Conservation (phyloP, 2,797 vertebrate species). For the Pseudomugil gertrudae region DNA sequence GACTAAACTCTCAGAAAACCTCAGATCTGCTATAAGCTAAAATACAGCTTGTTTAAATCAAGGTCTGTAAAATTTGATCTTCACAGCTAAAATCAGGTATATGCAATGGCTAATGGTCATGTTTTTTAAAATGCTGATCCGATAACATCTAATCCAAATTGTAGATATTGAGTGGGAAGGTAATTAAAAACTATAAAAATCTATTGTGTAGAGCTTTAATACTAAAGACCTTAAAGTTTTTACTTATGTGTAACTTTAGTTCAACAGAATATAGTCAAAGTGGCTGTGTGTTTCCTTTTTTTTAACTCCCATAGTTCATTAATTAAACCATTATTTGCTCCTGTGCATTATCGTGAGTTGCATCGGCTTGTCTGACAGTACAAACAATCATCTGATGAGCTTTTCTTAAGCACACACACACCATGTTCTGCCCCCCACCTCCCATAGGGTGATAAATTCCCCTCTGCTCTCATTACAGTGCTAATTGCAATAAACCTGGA, state of each 20-base stretch:
- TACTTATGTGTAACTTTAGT: constrained; percentile 17
- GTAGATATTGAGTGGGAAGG: neutral
- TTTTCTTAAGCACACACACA: constrained; percentile 1
- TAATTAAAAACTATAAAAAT: neutral
- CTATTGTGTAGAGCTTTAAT: neutral
- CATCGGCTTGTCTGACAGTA: constrained; percentile 19
- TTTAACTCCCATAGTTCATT: constrained; percentile 60
- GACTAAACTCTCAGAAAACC: too few relatives aligned
- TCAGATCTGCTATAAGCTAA: too few relatives aligned
- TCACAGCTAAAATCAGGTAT: neutral
- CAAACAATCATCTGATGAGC: constrained; percentile 24
- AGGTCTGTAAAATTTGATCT: neutral
- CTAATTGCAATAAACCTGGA: constrained; percentile 61
- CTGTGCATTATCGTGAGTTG: constrained; percentile 18
- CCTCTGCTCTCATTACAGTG: constrained; percentile 59
- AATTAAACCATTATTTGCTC: constrained; percentile 30
- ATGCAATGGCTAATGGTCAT: too few relatives aligned
- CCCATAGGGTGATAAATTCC: constrained; percentile 40
- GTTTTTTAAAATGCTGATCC: too few relatives aligned
- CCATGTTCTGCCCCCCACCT: constrained; percentile 42
- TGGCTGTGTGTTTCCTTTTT: constrained; percentile 46
- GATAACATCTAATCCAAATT: neutral
- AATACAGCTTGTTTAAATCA: too few relatives aligned
- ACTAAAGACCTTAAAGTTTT: constrained; percentile 26
- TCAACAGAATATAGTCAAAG: constrained; percentile 11